A percentile compares a stretch with the other conserved stretches of the same genome.
phyloP scores from a whole-genome alignment of 2,797 vertebrate genomes.

The Gallinago stenura region DNA sequence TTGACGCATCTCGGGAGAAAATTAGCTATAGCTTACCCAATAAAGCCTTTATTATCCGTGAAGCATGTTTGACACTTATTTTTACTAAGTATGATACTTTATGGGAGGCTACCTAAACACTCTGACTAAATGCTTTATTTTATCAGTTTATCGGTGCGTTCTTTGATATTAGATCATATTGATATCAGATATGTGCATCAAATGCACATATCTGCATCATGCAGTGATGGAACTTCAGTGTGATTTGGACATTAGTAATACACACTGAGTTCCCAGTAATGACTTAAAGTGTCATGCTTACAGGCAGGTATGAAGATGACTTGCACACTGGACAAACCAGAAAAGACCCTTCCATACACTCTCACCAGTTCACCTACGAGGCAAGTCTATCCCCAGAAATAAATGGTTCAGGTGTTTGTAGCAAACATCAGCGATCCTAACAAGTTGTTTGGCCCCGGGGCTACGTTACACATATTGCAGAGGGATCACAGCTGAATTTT shows the following conservation, averaged over 20 bases:
- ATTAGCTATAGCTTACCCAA: not conserved
- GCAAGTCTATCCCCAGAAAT: not conserved
- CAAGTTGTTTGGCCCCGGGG: not conserved
- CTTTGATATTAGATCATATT: not conserved
- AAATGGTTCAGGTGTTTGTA: not conserved
- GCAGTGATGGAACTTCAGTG: not conserved
- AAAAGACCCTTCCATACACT: not conserved
- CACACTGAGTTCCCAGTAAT: not conserved
- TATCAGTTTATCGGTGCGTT: not conserved
- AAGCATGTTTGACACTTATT: not conserved
- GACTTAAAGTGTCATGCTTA: not conserved
- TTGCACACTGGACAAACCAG: not conserved
- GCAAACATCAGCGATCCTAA: not conserved
- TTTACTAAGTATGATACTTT: slow-evolving; percentile 1
- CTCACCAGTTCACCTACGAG: not conserved
- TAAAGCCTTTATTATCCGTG: not conserved
- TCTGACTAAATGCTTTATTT: not conserved
- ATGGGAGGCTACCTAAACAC: not conserved
- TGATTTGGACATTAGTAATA: not conserved
- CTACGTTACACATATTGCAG: not conserved
- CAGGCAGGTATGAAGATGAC: not conserved
- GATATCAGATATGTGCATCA: not conserved
- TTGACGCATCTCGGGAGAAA: not conserved
- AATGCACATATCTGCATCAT: not conserved
- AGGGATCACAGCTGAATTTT: not conserved